Percentiles rank a stretch among this genome's conserved stretches.
These are phyloP conservation scores for Sternarchorhynchus goeldii DNA, from an alignment of 2,797 vertebrate genomes.

Conservation along the genomic window DNA sequence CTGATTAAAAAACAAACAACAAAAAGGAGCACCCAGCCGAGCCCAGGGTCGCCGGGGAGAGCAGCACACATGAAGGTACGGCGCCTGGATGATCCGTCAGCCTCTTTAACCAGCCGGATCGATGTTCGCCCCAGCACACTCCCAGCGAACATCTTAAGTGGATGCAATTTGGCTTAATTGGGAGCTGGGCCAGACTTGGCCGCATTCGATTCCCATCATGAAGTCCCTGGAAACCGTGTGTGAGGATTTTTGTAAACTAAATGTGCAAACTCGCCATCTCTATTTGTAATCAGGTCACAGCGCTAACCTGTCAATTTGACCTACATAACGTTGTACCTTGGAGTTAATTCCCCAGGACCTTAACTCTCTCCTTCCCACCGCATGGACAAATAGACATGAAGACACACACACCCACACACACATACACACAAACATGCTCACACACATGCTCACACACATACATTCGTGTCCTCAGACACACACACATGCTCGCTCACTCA, in stretches of 20 bases:
- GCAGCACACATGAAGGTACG: slow-evolving; percentile 75
- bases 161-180: slow-evolving; percentile 82
- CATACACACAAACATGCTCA: slow-evolving; percentile 26
- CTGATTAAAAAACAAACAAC: slow-evolving; percentile 72
- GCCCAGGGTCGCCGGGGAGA: slow-evolving; percentile 72
- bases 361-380: slow-evolving; percentile 25
- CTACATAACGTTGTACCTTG: slow-evolving; percentile 66
- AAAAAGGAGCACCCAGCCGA: slow-evolving; percentile 58
- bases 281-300: slow-evolving; percentile 68
- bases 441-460: slow-evolving; percentile 25
- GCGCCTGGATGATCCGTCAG: slow-evolving; percentile 70
- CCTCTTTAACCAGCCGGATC: slow-evolving; percentile 79
- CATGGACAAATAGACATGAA: slow-evolving; percentile 24
- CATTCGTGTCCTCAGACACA: slow-evolving; percentile 28
- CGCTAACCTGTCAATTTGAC: slow-evolving; percentile 75
- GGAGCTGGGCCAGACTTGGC: slow-evolving; percentile 73
- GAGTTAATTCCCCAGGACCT: slow-evolving; percentile 57
- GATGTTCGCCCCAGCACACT: slow-evolving; percentile 74
- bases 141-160: slow-evolving; percentile 81
- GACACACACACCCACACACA: slow-evolving; percentile 23
- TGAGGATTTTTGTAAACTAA: slow-evolving; percentile 73
- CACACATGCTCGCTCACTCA: slow-evolving; percentile 5
- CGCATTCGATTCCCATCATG: slow-evolving; percentile 78
- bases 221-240: slow-evolving; percentile 72
- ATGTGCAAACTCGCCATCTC: slow-evolving; percentile 66